These are phyloP conservation scores for Irena cyanogastra DNA, from an alignment of 2,113 vertebrate species.

Conservation along the genomic window DNA sequence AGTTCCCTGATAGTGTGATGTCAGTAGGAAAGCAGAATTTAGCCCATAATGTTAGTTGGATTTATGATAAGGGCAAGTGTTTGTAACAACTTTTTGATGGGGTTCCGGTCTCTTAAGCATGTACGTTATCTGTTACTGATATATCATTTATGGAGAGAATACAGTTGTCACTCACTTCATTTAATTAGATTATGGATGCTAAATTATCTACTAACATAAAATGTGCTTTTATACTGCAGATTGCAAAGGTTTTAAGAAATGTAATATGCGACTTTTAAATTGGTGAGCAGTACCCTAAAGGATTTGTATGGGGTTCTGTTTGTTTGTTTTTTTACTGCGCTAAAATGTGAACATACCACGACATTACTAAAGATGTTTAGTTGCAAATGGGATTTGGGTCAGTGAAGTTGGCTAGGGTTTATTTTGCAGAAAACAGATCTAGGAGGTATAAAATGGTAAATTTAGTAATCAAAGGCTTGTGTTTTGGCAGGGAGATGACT, in stretches of 20 bases:
- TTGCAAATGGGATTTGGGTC: conserved; percentile 72
- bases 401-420: conserved; percentile 58
- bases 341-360: conserved; percentile 33
- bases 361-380: conserved; percentile 53
- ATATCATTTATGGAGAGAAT: conserved; percentile 67
- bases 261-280: conserved; percentile 77
- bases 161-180: conserved; percentile 77
- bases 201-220: conserved; percentile 78
- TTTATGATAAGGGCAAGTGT: conserved; percentile 53
- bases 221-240: conserved; percentile 76
- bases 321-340: conserved; percentile 54
- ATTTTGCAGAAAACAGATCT: conserved; percentile 53
- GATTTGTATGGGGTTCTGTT: conserved; percentile 28
- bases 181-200: conserved; percentile 78
- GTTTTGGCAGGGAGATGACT: conserved; percentile 8
- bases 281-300: conserved; percentile 71
- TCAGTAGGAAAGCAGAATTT: conserved; percentile 20
- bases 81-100: conserved; percentile 48
- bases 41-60: conserved; percentile 40
- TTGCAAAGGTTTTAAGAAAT: conserved; percentile 74
- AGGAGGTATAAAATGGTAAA: conserved; percentile 36
- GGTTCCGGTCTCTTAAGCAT: conserved; percentile 67
- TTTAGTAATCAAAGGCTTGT: conserved; percentile 16
- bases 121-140: conserved; percentile 65
- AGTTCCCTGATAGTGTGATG: background rate